These are phyloP conservation scores for Holothuria leucospilota DNA, from an alignment of 53 echinoderm and acorn worm species.

Conservation along the genomic window DNA sequence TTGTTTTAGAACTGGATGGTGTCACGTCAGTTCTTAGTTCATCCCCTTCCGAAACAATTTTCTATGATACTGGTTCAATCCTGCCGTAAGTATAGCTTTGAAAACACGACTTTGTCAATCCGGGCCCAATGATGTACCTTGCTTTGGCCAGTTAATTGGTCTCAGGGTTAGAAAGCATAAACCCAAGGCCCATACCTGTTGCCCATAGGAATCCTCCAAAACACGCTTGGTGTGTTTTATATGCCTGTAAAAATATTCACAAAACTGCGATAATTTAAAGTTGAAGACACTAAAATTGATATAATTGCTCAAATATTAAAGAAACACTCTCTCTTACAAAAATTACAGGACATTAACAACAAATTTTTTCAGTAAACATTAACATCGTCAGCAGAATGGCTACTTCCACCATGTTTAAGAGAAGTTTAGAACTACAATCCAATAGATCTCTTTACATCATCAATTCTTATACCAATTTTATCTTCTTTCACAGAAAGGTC, in stretches of 20 bases:
- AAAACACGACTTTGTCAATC: conserved; percentile 97
- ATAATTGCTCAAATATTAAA: too few species aligned
- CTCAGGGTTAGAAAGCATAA: conserved; percentile 89
- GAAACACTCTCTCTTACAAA: too few species aligned
- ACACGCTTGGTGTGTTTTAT: conserved; percentile 66
- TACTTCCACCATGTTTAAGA: too few species aligned
- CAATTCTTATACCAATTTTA: too few species aligned
- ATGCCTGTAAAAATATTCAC: not conserved
- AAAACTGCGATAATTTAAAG: too few species aligned
- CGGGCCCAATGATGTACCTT: conserved; percentile 91
- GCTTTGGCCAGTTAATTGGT: conserved; percentile 73
- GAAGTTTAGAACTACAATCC: too few species aligned
- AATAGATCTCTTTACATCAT: too few species aligned
- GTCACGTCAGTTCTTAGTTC: conserved; percentile 82
- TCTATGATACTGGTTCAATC: conserved; percentile 88
- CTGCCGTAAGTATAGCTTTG: conserved; percentile 86
- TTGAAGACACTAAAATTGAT: too few species aligned
- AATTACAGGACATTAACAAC: too few species aligned
- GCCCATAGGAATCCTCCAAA: conserved; percentile 98
- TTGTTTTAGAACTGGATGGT: conserved; percentile 73
- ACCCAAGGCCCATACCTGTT: conserved; percentile 95
- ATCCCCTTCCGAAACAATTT: conserved; percentile 85
- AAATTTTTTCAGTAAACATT: too few species aligned
- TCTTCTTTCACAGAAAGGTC: too few species aligned
- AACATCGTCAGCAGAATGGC: too few species aligned